Evolutionary conservation across 1,140 invertebrate genomes (phyloP), one percentile per base, ranked within the genome.

Genomic region (Monomorium pharaonis): DNA sequence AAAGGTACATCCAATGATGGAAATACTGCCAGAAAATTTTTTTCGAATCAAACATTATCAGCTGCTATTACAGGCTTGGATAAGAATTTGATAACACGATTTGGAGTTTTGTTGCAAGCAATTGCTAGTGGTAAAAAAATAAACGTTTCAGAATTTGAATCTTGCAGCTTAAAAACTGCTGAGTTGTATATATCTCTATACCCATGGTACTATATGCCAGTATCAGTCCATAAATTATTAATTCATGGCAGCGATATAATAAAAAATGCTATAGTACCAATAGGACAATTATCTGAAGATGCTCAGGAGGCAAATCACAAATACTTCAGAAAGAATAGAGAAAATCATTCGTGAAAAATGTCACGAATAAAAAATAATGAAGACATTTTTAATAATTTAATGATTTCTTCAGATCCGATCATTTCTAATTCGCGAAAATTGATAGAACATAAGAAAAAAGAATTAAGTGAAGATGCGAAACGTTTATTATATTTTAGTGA

Each of bases 231-330:
- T 2, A 75, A 75, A 42, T n/a, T 75, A n/a, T 49, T 75, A 5
- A 18, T 58, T 18, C 54, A 75, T 75, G 72, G 21, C 5, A 30
- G 3, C 0, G 16, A 58, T 9, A 58, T 60, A 18, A 60, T 60
- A n/a, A 44, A 27, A n/a, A 16, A 42, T 74, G 49, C 33, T 7
- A 58, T 75, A 0, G 30, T 75, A 2, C 49, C 69, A 30, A 54
- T 72, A 33, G 49, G 49, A 14, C 27, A 72, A 72, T 33, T 72
- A 12, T 75, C 70, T 9, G 51, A 75, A 58, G 33, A 75, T 37
- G 51, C 70, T 24, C 51, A 74, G 24, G 30, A 74, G 24, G n/a
- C 70, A 1, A 56, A 56, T 2, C 18, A 74, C 1, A 74, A 74
- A 74, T 56, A 42, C 24, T 37, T 74, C 18, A 33, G n/a, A 27